Evolutionary conservation across 2,113 vertebrate species (phyloP).

Genomic region (Petroica traversi): DNA sequence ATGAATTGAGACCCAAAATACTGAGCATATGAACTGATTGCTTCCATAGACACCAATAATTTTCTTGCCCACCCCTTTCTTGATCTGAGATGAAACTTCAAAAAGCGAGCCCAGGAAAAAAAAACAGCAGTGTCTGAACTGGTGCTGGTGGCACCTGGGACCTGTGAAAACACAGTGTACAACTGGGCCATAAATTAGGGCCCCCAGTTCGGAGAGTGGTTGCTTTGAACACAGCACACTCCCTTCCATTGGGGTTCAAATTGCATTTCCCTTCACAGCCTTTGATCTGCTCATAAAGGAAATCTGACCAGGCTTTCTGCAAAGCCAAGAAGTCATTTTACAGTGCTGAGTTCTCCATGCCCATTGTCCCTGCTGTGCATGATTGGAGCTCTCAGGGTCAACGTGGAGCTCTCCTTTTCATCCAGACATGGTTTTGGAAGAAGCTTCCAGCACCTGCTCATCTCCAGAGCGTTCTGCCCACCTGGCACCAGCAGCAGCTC

Average conservation of each 20-base stretch:
- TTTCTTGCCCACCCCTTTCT: not conserved
- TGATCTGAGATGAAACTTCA: not conserved
- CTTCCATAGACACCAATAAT: not conserved
- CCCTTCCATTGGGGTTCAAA: not conserved
- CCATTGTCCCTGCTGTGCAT: not conserved
- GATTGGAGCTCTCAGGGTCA: not conserved
- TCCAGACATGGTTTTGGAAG: not conserved
- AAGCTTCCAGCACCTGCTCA: not conserved
- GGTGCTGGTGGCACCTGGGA: not conserved
- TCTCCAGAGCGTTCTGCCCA: not conserved
- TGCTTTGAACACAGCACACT: not conserved
- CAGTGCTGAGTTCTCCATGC: not conserved
- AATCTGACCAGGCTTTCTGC: not conserved
- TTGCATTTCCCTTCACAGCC: not conserved
- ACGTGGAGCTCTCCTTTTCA: not conserved
- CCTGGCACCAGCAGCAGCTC: not conserved
- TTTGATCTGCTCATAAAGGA: not conserved
- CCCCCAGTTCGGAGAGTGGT: fast-evolving
- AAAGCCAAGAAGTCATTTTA: not conserved
- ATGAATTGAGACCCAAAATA: not conserved
- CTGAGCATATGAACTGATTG: not conserved
- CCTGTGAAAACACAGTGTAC: not conserved
- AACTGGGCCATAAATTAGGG: not conserved
- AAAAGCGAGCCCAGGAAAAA: not conserved
- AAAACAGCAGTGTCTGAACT: not conserved